Conservation (phyloP, 1,140 invertebrate genomes). For the Meloidogyne floridensis region DNA sequence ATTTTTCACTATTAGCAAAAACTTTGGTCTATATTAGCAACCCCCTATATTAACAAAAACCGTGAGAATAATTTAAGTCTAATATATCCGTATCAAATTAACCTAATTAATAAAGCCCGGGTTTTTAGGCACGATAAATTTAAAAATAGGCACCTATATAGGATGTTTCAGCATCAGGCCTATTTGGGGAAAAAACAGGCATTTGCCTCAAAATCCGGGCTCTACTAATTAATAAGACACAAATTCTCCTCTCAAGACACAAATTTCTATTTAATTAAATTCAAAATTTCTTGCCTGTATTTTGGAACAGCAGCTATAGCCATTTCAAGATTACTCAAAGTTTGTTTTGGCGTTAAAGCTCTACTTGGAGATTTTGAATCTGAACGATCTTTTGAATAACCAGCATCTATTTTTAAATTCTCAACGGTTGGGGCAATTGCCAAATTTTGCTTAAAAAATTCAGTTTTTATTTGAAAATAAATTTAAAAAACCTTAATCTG, state of each 20-base stretch:
- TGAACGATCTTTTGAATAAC: slow-evolving; percentile 31
- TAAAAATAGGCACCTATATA: no score
- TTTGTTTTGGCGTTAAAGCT: slow-evolving; percentile 36
- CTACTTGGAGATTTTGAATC: slow-evolving; percentile 50
- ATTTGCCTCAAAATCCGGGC: no score
- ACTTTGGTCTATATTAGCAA: no score
- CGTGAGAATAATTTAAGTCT: no score
- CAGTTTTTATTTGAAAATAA: slow-evolving; percentile 3
- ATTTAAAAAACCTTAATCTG: slow-evolving; percentile 5
- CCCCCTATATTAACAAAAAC: no score
- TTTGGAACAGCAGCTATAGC: slow-evolving; percentile 30
- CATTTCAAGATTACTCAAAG: slow-evolving; percentile 41
- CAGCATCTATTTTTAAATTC: slow-evolving; percentile 32
- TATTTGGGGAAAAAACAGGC: no score
- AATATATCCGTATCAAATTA: no score
- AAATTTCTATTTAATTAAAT: slow-evolving; percentile 24
- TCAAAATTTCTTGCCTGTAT: slow-evolving; percentile 27
- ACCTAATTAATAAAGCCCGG: no score
- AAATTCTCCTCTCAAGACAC: background rate
- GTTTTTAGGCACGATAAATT: no score
- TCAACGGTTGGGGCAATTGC: slow-evolving; percentile 38
- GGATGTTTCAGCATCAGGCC: no score
- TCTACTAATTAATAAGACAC: no score
- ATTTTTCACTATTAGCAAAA: no score
- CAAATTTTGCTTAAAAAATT: slow-evolving; percentile 17